Percentiles rank a stretch among this genome's conserved stretches.
phyloP scores from a whole-genome alignment of 2,888 invertebrate genomes.

The Pyrgus malvae region DNA sequence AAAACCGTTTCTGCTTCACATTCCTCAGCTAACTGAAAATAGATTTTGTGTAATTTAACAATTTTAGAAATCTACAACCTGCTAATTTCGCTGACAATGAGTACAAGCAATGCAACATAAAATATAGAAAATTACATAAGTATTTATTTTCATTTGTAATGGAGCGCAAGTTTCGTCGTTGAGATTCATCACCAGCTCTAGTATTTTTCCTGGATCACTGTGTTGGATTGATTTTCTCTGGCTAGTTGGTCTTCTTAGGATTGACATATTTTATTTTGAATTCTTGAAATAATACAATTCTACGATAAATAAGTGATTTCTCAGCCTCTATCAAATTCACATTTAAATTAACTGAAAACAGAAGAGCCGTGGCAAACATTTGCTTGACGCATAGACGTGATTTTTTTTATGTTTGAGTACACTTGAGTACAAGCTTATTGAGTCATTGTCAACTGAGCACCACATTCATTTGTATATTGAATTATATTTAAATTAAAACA shows the following conservation, averaged over 20 bases:
- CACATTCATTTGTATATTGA: too few relatives aligned
- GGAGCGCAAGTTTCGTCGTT: constrained; percentile 69
- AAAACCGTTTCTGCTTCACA: constrained; percentile 79
- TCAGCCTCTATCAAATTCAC: background rate
- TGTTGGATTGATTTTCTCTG: constrained; percentile 59
- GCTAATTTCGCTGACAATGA: too few relatives aligned
- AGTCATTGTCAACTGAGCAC: too few relatives aligned
- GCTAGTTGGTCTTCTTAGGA: constrained; percentile 18
- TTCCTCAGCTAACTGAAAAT: constrained; percentile 58
- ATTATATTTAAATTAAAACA: too few relatives aligned
- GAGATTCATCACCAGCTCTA: constrained; percentile 77
- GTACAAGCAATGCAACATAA: too few relatives aligned
- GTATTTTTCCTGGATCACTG: constrained; percentile 81
- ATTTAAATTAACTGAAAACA: too few relatives aligned
- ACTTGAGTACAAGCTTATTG: too few relatives aligned
- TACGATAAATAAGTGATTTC: too few relatives aligned
- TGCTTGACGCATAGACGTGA: too few relatives aligned
- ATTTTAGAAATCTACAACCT: constrained; percentile 30
- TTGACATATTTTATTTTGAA: constrained; percentile 13
- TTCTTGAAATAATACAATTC: background rate
- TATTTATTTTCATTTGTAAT: constrained; percentile 82
- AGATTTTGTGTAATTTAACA: background rate
- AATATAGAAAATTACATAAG: constrained; percentile 66
- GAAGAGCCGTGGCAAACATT: too few relatives aligned
- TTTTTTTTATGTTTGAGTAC: too few relatives aligned